A percentile compares a stretch with the other conserved stretches of the same genome.
Conservation (phyloP, 2,113 vertebrate genomes). For the Misgurnus anguillicaudatus region DNA sequence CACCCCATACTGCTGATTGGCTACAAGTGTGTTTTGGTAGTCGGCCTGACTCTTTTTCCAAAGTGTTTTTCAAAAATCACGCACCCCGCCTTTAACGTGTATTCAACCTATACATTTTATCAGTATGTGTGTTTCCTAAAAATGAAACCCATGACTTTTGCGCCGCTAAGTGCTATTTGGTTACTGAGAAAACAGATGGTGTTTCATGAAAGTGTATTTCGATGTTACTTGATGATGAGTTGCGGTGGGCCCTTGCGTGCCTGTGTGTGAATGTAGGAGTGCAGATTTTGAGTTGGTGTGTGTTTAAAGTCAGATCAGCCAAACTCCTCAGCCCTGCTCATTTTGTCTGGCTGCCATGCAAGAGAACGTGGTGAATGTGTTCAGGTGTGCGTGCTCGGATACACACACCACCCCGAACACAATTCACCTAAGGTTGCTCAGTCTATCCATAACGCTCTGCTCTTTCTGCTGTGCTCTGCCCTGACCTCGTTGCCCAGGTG, state of each 20-base stretch:
- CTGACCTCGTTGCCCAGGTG: conserved; percentile 75
- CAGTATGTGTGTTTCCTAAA: too few species aligned
- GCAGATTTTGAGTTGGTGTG: conserved; percentile 28
- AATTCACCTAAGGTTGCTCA: conserved; percentile 6
- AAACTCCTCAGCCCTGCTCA: conserved; percentile 40
- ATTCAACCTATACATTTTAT: too few species aligned
- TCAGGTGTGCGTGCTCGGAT: conserved; percentile 43
- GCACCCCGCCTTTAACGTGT: too few species aligned
- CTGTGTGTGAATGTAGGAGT: background rate
- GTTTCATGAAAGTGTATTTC: background rate
- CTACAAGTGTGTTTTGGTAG: too few species aligned
- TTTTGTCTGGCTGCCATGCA: conserved; percentile 54
- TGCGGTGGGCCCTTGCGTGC: background rate
- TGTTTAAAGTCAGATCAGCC: conserved; percentile 28
- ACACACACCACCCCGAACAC: conserved; percentile 46
- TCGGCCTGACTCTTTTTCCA: too few species aligned
- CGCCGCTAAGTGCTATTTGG: background rate
- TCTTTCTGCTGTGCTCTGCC: conserved; percentile 70
- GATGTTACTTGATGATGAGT: background rate
- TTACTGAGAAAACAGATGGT: background rate
- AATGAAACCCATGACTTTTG: too few species aligned
- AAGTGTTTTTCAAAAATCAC: too few species aligned
- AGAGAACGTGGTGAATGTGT: conserved; percentile 46
- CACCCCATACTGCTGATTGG: too few species aligned
- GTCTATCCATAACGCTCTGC: conserved; percentile 65